These are phyloP conservation scores for Carposina sasakii DNA, from an alignment of 1,140 invertebrate genomes.

Conservation along the genomic window DNA sequence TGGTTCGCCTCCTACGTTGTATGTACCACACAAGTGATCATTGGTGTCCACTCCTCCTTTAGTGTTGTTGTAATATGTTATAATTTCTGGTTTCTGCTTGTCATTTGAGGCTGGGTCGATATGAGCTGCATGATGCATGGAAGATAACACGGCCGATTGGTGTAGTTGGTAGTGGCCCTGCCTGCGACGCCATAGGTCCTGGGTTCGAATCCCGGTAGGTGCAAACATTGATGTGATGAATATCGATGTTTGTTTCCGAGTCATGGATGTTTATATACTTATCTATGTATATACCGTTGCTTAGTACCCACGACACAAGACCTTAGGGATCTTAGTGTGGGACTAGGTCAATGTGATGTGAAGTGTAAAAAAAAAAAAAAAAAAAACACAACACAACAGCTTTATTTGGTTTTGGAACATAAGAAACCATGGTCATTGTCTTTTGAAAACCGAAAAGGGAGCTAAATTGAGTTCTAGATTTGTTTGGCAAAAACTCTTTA, in stretches of 20 bases:
- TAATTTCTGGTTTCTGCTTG: conserved; percentile 47
- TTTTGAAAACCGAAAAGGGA: conserved; percentile 36
- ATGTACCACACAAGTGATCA: conserved; percentile 43
- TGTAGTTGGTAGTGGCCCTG: no score
- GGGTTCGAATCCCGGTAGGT: no score
- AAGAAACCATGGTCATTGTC: conserved; percentile 28
- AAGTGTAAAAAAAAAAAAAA: no score
- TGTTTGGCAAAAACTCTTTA: conserved; percentile 31
- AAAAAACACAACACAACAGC: conserved; percentile 36
- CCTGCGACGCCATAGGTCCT: no score
- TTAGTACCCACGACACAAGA: no score
- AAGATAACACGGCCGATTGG: no score
- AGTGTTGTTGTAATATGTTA: conserved; percentile 48
- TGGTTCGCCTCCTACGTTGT: conserved; percentile 26
- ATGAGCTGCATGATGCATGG: conserved; percentile 29
- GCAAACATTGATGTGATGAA: no score
- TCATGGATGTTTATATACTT: no score
- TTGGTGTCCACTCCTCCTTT: conserved; percentile 66
- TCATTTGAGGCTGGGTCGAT: conserved; percentile 14
- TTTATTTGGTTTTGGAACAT: conserved; percentile 38
- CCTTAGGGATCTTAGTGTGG: no score
- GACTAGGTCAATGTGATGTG: no score
- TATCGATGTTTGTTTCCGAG: no score
- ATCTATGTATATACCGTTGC: no score
- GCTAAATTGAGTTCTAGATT: conserved; percentile 19